Evolutionary conservation across 1,140 invertebrate species (phyloP), one percentile per base, ranked within the genome.

Genomic region (Acyrthosiphon pisum): DNA sequence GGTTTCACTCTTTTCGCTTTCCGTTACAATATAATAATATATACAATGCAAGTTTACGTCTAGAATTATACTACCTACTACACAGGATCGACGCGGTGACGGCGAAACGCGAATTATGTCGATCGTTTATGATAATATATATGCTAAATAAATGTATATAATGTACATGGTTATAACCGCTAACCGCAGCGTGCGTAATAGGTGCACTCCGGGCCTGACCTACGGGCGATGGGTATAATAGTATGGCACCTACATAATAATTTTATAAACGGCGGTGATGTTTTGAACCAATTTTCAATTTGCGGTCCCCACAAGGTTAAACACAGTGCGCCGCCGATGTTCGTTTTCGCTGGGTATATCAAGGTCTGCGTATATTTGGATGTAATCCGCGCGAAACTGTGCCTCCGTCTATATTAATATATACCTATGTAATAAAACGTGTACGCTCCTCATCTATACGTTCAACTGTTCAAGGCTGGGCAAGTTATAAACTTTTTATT

Each of bases 1-100:
- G 68, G n/a, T 83, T 83, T 83, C 76, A 83, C 76, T 83, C 35
- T 83, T 83, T 83, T 83, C 76, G 76, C 35, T 83, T 83, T 83
- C 35, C 35, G 76, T 83, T 83, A 83, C 14, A 22, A 68, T 30
- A 30, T 23, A 81, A 53, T 68, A 68, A 76, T 76, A 76, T 41
- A n/a, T 76, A n/a, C 60, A 76, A 76, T 18, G 30, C 60, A 76
- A 30, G 60, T 76, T 76, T 76, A n/a, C 60, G 60, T 76, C 18
- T 22, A 7, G 0, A 1, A 37, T 11, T 6, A 11, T 81, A 37
- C 35, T 0, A 81, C 76, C 76, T 83, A 23, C 76, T 81, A 4
- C 35, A 37, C n/a, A 6, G 60, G 76, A 83, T 2, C 35, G 35
- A 53, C 50, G 50, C 50, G 50, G 23, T 53, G 50, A 6, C 22